Percentiles rank a stretch among this genome's conserved stretches.
Conservation (phyloP, 2,888 invertebrate species). For the Lissocephala sabroskyi region DNA sequence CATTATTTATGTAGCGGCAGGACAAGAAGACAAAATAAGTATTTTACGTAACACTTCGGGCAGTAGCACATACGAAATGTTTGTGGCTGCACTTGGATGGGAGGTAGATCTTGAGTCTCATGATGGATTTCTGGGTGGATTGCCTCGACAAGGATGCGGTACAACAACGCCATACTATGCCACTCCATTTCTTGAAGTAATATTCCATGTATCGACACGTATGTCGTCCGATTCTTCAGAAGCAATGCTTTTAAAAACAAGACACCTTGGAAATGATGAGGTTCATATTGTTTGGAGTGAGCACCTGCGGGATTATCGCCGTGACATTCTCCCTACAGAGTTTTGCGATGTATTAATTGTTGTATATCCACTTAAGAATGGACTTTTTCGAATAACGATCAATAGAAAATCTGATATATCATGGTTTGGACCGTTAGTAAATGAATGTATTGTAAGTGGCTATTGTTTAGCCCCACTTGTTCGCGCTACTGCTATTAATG, state of each 20-base stretch:
- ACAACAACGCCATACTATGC: slow-evolving; percentile 96
- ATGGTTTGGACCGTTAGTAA: slow-evolving; percentile 96
- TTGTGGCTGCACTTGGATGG: slow-evolving; percentile 79
- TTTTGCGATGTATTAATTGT: slow-evolving; percentile 99
- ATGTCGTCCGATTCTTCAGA: slow-evolving; percentile 94
- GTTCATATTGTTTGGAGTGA: slow-evolving; percentile 99
- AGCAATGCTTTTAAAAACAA: slow-evolving; percentile 90
- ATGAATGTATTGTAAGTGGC: slow-evolving; percentile 82
- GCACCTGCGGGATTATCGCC: slow-evolving; percentile 93
- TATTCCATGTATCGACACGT: slow-evolving; percentile 98
- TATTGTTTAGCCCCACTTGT: slow-evolving; percentile 86
- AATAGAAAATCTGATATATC: slow-evolving; percentile 90
- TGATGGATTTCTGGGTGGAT: slow-evolving; percentile 94
- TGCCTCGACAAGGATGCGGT: slow-evolving; percentile 91
- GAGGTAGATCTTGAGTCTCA: slow-evolving; percentile 93
- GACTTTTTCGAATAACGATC: slow-evolving; percentile 90
- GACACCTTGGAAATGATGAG: slow-evolving; percentile 98
- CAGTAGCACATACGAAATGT: slow-evolving; percentile 93
- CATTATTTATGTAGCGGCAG: slow-evolving; percentile 97
- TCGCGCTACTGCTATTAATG: slow-evolving; percentile 90
- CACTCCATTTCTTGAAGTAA: slow-evolving; percentile 90
- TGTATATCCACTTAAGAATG: slow-evolving; percentile 92
- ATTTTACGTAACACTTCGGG: slow-evolving; percentile 91
- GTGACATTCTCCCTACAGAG: slow-evolving; percentile 98
- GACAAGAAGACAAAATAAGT: slow-evolving; percentile 96